Percentiles rank a stretch among this genome's conserved stretches.
These are phyloP conservation scores for Eira barbara DNA, from an alignment of 2,113 vertebrate species.

Conservation along the genomic window DNA sequence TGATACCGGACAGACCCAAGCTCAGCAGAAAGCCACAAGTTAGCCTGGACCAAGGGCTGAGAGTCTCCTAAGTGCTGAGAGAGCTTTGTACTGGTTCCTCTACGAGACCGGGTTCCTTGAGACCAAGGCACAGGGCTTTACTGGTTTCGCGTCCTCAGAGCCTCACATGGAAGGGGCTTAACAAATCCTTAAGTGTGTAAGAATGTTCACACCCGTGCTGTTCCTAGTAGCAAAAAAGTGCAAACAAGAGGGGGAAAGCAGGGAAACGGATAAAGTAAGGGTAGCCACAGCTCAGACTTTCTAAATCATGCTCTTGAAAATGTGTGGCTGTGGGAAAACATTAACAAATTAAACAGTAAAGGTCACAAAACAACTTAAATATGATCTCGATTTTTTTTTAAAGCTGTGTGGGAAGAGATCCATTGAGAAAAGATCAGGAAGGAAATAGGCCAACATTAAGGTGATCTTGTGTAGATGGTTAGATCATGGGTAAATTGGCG, in stretches of 20 bases:
- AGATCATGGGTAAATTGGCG: neutral
- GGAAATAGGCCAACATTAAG: neutral
- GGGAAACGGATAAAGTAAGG: neutral
- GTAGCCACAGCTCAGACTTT: neutral
- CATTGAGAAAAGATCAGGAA: neutral
- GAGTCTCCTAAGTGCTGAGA: accelerated
- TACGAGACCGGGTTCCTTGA: accelerated
- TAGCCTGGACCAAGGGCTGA: neutral
- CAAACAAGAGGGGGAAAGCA: neutral
- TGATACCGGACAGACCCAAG: neutral
- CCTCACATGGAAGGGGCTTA: neutral
- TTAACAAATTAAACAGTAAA: neutral
- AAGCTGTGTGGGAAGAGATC: neutral
- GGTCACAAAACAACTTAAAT: neutral
- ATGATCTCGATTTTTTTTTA: neutral
- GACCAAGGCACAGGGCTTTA: neutral
- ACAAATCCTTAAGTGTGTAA: accelerated
- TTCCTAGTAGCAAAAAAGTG: neutral
- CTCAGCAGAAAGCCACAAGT: neutral
- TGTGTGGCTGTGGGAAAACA: neutral
- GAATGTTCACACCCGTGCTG: neutral
- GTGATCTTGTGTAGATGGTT: neutral
- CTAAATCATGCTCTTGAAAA: neutral
- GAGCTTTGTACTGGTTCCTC: neutral
- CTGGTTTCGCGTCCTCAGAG: neutral